A percentile compares a stretch with the other conserved stretches of the same genome.
These are phyloP conservation scores for Chascanopsetta lugubris DNA, from an alignment of 2,113 vertebrate genomes.

Conservation along the genomic window DNA sequence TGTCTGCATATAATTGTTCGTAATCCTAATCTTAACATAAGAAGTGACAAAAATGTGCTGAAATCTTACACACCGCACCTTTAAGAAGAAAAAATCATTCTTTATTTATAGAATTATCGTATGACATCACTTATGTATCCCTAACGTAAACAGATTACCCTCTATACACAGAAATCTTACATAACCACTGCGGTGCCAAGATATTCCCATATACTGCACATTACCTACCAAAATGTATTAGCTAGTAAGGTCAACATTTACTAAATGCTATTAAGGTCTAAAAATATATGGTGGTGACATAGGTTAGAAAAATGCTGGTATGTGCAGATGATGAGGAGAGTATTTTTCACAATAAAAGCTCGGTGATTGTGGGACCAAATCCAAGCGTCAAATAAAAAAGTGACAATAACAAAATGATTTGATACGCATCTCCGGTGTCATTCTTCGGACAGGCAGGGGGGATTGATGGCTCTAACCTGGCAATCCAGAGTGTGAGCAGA, in stretches of 20 bases:
- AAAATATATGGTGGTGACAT: background rate
- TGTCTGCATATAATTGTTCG: too few species aligned
- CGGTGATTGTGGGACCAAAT: background rate
- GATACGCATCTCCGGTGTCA: background rate
- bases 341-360: slow-evolving; percentile 1
- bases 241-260: background rate
- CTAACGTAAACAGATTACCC: background rate
- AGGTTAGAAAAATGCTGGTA: background rate
- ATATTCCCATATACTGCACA: background rate
- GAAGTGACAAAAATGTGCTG: too few species aligned
- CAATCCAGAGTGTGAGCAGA: slow-evolving; percentile 8
- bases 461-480: slow-evolving; percentile 22
- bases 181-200: background rate
- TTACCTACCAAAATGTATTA: background rate
- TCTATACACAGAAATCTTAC: background rate
- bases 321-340: slow-evolving; percentile 8
- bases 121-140: background rate
- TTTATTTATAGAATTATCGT: too few species aligned
- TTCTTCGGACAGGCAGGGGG: slow-evolving; percentile 6
- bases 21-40: too few species aligned
- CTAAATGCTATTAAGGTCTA: background rate
- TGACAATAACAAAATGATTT: background rate
- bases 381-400: background rate
- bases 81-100: too few species aligned
- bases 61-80: too few species aligned